phyloP scores from a whole-genome alignment of 2,888 invertebrate genomes.

The Ormyrus nitidulus region DNA sequence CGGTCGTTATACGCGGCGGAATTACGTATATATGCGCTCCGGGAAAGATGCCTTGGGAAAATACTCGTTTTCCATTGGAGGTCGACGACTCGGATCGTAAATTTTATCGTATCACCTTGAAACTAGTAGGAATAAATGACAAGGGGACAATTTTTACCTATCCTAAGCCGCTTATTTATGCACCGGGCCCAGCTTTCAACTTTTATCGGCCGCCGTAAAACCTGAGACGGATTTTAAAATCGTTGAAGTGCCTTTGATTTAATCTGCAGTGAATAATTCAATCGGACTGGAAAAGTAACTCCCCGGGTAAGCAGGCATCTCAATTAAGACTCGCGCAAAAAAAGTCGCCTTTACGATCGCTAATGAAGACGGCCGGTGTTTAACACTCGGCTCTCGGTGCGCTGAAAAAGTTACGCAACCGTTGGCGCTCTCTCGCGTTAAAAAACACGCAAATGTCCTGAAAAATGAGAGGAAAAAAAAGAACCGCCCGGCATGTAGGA shows the following conservation, averaged over 20 bases:
- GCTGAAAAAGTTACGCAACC: not conserved
- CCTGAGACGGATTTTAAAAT: too few relatives aligned
- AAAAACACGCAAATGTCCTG: not conserved
- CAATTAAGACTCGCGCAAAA: constrained; percentile 6
- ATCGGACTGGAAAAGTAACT: too few relatives aligned
- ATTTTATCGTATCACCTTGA: not conserved
- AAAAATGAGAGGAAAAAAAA: not conserved
- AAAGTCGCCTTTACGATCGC: constrained; percentile 1
- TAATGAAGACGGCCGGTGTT: constrained; percentile 7
- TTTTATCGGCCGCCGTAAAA: too few relatives aligned
- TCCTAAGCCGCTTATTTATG: too few relatives aligned
- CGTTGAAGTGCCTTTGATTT: too few relatives aligned
- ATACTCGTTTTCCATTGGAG: constrained; percentile 37
- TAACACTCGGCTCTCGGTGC: not conserved
- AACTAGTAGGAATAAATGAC: too few relatives aligned
- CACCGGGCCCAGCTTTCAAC: too few relatives aligned
- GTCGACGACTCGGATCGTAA: constrained; percentile 11
- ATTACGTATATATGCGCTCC: too few relatives aligned
- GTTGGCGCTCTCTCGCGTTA: not conserved
- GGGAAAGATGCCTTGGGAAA: constrained; percentile 18
- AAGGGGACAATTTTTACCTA: not conserved
- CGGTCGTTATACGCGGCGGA: not conserved
- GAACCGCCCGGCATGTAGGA: not conserved
- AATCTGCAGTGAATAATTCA: too few relatives aligned
- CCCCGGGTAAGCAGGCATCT: not conserved